Conservation (phyloP, 2,797 vertebrate species). For the Cossypha caffra region DNA sequence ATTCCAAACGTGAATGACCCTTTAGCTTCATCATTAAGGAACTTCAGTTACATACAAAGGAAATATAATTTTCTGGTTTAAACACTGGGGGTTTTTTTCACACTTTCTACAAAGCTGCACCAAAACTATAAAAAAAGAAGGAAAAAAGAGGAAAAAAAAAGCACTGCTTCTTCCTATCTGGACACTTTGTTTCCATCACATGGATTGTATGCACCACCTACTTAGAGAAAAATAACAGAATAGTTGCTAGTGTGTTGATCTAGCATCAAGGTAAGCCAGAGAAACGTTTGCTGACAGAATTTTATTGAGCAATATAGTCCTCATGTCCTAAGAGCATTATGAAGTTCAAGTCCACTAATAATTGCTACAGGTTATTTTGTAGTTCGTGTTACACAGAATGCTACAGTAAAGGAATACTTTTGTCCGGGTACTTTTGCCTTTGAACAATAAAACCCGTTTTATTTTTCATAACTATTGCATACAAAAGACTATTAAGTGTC, state of each 20-base stretch:
- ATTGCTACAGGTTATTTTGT: background rate
- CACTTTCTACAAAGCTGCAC: background rate
- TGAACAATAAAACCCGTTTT: background rate
- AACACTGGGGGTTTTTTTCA: background rate
- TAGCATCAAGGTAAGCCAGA: background rate
- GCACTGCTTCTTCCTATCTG: background rate
- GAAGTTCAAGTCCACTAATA: background rate
- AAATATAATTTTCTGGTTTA: background rate
- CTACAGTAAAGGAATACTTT: background rate
- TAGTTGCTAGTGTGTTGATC: background rate
- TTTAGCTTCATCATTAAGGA: background rate
- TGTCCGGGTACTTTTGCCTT: background rate
- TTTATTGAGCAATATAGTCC: background rate
- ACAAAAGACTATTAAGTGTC: background rate
- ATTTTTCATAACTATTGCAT: background rate
- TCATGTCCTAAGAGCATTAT: background rate
- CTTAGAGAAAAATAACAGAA: background rate
- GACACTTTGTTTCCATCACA: background rate
- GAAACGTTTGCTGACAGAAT: background rate
- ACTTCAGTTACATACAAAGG: background rate
- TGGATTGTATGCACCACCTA: background rate
- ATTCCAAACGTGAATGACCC: background rate
- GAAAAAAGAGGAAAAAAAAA: rapidly evolving
- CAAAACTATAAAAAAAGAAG: background rate
- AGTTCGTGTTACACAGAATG: background rate